Conservation (phyloP, 2,113 vertebrate genomes). For the Hymenochirus boettgeri region DNA sequence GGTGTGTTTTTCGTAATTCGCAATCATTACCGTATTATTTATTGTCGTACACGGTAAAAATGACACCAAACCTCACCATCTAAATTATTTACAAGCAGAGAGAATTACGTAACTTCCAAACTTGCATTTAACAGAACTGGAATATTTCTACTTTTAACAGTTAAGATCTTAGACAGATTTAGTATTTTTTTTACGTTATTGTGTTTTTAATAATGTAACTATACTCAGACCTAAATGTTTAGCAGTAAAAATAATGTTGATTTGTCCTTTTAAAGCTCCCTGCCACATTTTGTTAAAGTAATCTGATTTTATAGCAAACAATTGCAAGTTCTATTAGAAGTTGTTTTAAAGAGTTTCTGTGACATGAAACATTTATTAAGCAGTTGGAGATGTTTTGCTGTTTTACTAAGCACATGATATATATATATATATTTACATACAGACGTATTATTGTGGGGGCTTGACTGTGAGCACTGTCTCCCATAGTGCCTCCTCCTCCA, state of each 20-base stretch:
- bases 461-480: too few species aligned
- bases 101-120: too few species aligned
- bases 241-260: slow-evolving; percentile 8
- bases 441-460: too few species aligned
- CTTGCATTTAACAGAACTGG: too few species aligned
- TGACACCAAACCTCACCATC: too few species aligned
- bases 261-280: background rate
- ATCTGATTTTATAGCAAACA: slow-evolving; percentile 8
- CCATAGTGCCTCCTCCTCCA: too few species aligned
- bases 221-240: slow-evolving; percentile 5
- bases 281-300: slow-evolving; percentile 8
- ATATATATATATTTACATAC: too few species aligned
- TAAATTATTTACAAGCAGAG: too few species aligned
- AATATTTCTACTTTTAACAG: background rate
- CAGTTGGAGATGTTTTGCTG: background rate
- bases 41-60: too few species aligned
- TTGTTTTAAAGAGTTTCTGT: background rate
- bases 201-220: slow-evolving; percentile 6
- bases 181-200: background rate
- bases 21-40: too few species aligned
- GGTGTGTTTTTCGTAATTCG: too few species aligned
- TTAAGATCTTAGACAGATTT: slow-evolving; percentile 6
- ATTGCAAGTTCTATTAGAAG: slow-evolving; percentile 3
- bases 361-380: background rate
- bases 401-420: too few species aligned